Conservation (phyloP, 2,797 vertebrate species). For the Meda fulgida region DNA sequence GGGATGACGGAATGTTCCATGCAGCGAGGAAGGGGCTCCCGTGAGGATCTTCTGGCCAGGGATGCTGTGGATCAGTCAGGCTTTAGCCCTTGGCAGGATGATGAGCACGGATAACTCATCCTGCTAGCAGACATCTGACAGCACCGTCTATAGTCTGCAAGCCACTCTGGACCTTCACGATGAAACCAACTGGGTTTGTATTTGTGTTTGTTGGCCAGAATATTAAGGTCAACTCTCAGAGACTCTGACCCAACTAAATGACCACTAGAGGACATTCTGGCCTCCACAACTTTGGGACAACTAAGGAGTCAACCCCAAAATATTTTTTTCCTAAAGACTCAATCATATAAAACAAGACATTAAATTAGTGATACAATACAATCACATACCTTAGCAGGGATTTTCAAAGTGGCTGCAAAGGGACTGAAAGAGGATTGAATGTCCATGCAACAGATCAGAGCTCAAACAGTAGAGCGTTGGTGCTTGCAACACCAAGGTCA, state of each 20-base stretch:
- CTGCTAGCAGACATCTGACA: conserved; percentile 35
- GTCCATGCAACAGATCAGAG: background rate
- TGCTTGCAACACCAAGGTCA: too few species aligned
- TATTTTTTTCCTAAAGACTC: background rate
- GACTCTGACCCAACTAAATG: conserved; percentile 14
- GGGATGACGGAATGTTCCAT: conserved; percentile 57
- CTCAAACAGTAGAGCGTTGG: too few species aligned
- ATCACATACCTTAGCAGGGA: background rate
- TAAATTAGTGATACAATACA: background rate
- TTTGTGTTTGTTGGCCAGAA: conserved; percentile 26
- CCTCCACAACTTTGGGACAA: background rate
- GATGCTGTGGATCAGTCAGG: conserved; percentile 30
- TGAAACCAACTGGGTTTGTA: conserved; percentile 31
- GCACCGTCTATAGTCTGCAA: conserved; percentile 41
- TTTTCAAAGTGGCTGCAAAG: background rate
- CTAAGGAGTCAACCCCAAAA: background rate
- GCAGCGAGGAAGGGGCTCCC: conserved; percentile 67
- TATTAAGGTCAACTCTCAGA: conserved; percentile 30
- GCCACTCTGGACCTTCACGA: conserved; percentile 41
- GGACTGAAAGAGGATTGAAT: background rate
- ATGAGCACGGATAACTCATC: conserved; percentile 65
- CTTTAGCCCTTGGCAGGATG: conserved; percentile 16
- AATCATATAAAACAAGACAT: background rate
- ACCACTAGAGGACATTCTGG: background rate
- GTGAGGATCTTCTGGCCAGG: conserved; percentile 62